phyloP scores from a whole-genome alignment of 2,888 invertebrate species.

The Lysandra bellargus region DNA sequence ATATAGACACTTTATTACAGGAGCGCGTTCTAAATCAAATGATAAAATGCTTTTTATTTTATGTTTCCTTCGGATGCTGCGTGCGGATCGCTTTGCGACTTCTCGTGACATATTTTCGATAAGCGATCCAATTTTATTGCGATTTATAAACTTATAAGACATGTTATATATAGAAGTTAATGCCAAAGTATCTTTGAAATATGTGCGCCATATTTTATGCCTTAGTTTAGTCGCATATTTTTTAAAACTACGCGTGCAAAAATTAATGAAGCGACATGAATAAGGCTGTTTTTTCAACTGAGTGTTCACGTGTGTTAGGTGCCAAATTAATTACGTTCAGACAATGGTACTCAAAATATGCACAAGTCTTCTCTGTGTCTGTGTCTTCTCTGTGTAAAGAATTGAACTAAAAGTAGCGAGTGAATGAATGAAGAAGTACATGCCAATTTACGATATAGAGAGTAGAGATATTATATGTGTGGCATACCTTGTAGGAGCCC shows the following conservation, averaged over 20 bases:
- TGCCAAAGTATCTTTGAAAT: not conserved
- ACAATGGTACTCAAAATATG: not conserved
- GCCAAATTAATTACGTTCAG: not conserved
- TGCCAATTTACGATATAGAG: not conserved
- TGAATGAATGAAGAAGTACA: not conserved
- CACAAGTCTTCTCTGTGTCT: not conserved
- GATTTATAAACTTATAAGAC: slow-evolving; percentile 23
- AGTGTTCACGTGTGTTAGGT: not conserved
- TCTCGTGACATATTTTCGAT: slow-evolving; percentile 48
- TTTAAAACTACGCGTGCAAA: not conserved
- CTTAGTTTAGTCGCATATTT: not conserved
- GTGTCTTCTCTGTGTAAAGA: not conserved
- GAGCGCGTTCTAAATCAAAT: slow-evolving; percentile 78
- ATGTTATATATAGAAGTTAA: not conserved
- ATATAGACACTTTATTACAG: slow-evolving; percentile 79
- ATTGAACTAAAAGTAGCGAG: not conserved
- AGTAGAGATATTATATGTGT: not conserved
- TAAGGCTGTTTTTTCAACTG: not conserved
- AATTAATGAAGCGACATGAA: slow-evolving; percentile 5
- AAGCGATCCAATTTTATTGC: slow-evolving; percentile 43
- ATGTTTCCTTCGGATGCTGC: slow-evolving; percentile 68
- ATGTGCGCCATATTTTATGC: not conserved
- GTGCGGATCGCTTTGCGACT: slow-evolving; percentile 64
- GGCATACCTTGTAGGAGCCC: slow-evolving; percentile 90
- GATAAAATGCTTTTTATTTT: slow-evolving; percentile 78